These are phyloP conservation scores for Cettia cetti DNA, from an alignment of 2,113 vertebrate genomes.

Conservation along the genomic window DNA sequence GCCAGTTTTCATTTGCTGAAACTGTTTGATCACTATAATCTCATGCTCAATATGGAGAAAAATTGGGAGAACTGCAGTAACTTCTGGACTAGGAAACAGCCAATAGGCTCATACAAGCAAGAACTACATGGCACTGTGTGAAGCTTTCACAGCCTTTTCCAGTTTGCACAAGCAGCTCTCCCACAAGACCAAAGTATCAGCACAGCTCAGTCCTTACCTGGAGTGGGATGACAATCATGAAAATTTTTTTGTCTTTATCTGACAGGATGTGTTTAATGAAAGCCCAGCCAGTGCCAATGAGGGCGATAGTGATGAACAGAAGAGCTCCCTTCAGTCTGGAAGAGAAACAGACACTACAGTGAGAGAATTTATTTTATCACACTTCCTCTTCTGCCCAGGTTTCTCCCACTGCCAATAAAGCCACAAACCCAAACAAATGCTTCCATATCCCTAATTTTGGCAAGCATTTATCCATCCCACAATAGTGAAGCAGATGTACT, in stretches of 20 bases:
- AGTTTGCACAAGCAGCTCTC: background rate
- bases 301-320: slow-evolving; percentile 87
- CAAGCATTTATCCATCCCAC: background rate
- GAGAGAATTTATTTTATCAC: background rate
- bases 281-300: slow-evolving; percentile 88
- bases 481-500: slow-evolving; percentile 14
- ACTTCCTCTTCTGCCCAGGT: background rate
- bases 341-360: background rate
- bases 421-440: slow-evolving; percentile 38
- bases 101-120: background rate
- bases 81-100: background rate
- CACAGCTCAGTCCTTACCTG: slow-evolving; percentile 71
- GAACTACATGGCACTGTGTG: background rate
- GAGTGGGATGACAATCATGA: slow-evolving; percentile 89
- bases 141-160: background rate
- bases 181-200: background rate
- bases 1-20: background rate
- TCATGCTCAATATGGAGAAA: background rate
- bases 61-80: background rate
- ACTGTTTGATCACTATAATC: background rate
- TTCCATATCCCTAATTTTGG: background rate
- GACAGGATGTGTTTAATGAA: slow-evolving; percentile 90
- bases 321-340: slow-evolving; percentile 84
- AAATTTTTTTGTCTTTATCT: slow-evolving; percentile 89
- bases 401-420: slow-evolving; percentile 1